Evolutionary conservation across 2,888 invertebrate species (phyloP).

Genomic region (Proisotoma minuta): DNA sequence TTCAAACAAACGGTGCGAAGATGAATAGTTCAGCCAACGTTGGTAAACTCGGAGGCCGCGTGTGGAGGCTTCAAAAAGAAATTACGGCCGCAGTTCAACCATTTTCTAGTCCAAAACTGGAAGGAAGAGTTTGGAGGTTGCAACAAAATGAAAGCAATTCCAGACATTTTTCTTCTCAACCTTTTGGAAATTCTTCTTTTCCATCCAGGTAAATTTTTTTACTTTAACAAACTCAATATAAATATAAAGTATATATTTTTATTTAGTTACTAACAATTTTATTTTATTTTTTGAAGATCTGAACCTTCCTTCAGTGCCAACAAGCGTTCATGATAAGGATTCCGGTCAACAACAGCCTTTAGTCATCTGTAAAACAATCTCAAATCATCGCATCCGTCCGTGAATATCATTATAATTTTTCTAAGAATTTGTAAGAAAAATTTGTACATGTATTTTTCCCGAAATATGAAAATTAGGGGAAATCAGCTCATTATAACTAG

Average conservation of each 20-base stretch:
- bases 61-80: conserved; percentile 21
- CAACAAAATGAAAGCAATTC: not conserved
- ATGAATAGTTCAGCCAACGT: not conserved
- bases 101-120: not conserved
- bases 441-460: no score
- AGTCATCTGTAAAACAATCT: no score
- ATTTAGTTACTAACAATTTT: no score
- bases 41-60: conserved; percentile 16
- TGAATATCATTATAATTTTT: no score
- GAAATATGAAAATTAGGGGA: no score
- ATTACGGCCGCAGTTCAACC: not conserved
- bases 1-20: not conserved
- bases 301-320: no score
- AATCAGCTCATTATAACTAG: no score
- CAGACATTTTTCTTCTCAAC: not conserved
- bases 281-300: no score
- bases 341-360: no score
- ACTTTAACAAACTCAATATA: not conserved
- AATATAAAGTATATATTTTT: not conserved
- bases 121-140: not conserved
- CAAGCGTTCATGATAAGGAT: no score
- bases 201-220: not conserved
- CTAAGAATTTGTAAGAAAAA: no score
- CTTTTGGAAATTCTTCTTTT: not conserved
- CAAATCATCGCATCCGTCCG: no score